Evolutionary conservation across 2,797 vertebrate genomes (phyloP).

Genomic region (Hemibagrus guttatus): DNA sequence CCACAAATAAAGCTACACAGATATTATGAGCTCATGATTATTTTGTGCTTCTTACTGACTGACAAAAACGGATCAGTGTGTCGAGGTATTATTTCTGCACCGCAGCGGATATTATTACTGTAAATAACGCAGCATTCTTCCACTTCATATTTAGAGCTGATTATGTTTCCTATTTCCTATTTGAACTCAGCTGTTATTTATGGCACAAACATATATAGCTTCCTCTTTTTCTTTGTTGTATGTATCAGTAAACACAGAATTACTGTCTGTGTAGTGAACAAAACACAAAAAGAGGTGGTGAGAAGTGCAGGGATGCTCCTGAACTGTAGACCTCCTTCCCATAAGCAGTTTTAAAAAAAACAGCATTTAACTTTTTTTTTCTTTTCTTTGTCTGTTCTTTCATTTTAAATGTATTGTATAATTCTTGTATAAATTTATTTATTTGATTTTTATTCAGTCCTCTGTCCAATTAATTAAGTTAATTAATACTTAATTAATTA

Average conservation of each 20-base stretch:
- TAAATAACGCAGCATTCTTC: conserved; percentile 45
- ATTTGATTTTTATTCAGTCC: neutral
- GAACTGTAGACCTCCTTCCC: neutral
- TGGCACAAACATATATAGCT: conserved; percentile 25
- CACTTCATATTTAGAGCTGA: conserved; percentile 42
- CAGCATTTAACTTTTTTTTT: neutral
- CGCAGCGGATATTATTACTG: conserved; percentile 48
- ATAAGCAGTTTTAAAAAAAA: too few species aligned
- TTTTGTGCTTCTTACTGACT: conserved; percentile 52
- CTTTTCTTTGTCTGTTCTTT: neutral
- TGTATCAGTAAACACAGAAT: neutral
- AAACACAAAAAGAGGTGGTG: neutral
- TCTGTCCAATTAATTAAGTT: neutral
- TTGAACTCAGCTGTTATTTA: conserved; percentile 5
- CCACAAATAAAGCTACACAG: conserved; percentile 30
- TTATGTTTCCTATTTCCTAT: conserved; percentile 57
- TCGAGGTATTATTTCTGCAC: conserved; percentile 52
- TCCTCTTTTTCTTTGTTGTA: neutral
- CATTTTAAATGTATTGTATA: neutral
- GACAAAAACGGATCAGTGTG: conserved; percentile 41
- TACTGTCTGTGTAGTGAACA: neutral
- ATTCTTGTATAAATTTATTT: neutral
- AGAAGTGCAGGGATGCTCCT: neutral
- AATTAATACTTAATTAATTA: too few species aligned
- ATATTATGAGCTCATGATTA: conserved; percentile 45